Evolutionary conservation across 2,113 vertebrate genomes (phyloP).

Genomic region (Oriolus oriolus): DNA sequence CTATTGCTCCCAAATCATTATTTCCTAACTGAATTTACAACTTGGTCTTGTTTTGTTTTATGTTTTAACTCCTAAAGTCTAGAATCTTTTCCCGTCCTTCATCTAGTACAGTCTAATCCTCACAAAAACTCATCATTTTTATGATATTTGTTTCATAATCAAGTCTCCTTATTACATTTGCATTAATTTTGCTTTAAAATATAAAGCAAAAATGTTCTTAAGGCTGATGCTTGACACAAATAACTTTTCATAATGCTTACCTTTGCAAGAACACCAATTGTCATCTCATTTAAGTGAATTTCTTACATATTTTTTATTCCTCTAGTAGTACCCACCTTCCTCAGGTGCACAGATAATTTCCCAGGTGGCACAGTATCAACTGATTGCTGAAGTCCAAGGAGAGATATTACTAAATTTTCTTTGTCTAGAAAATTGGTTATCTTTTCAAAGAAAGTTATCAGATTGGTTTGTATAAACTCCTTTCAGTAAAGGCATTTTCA

Average conservation of each 20-base stretch:
- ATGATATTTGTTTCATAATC: neutral
- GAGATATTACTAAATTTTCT: slow-evolving; percentile 5
- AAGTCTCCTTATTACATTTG: neutral
- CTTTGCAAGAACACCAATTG: neutral
- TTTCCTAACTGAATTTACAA: neutral
- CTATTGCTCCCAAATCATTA: neutral
- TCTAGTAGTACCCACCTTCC: neutral
- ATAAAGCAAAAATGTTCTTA: neutral
- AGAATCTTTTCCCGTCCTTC: neutral
- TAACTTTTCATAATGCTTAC: neutral
- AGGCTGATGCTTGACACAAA: neutral
- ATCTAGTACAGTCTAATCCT: neutral
- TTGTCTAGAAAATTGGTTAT: slow-evolving; percentile 15
- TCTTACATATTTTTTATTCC: neutral
- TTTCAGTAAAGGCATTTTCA: slow-evolving; percentile 21
- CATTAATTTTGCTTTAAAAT: neutral
- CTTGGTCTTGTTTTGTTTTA: neutral
- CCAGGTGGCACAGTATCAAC: neutral
- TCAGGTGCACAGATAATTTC: neutral
- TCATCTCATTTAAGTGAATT: neutral
- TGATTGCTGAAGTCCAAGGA: neutral
- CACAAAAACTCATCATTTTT: neutral
- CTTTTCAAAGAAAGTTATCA: slow-evolving; percentile 4
- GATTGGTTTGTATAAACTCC: neutral
- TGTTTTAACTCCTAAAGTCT: neutral